Percentiles rank a stretch among this genome's conserved stretches.
Evolutionary conservation across 2,888 invertebrate genomes (phyloP).

Genomic region (Lasioglossum leucozonium): DNA sequence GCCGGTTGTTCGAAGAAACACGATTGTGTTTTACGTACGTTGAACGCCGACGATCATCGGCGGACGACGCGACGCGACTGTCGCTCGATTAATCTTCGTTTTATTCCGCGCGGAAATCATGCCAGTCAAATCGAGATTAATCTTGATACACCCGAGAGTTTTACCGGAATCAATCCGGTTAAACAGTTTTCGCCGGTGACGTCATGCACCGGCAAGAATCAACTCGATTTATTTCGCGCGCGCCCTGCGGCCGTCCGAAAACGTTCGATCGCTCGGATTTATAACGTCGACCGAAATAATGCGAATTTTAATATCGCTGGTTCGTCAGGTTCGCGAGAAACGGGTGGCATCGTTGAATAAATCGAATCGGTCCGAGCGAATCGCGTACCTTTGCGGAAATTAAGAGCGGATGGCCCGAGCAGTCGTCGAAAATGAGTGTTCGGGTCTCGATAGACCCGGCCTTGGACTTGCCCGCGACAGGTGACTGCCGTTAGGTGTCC

Average conservation of each 20-base stretch:
- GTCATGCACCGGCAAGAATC: neutral
- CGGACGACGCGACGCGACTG: too few species aligned
- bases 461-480: neutral
- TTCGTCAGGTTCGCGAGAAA: neutral
- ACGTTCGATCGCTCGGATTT: neutral
- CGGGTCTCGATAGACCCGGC: neutral
- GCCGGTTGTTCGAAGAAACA: slow-evolving; percentile 10
- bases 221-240: neutral
- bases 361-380: neutral
- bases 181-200: neutral
- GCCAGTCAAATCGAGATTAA: neutral
- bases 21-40: slow-evolving; percentile 25
- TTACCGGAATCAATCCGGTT: neutral
- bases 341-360: neutral
- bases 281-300: neutral
- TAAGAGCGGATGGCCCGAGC: too few species aligned
- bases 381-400: too few species aligned
- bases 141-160: neutral
- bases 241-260: neutral
- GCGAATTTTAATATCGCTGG: neutral
- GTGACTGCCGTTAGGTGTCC: neutral
- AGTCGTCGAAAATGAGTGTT: too few species aligned
- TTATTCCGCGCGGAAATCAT: neutral
- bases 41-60: neutral
- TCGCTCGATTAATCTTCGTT: slow-evolving; percentile 10